These are phyloP conservation scores for Cyprinodon diabolis DNA, from an alignment of 2,797 vertebrate genomes.

Conservation along the genomic window DNA sequence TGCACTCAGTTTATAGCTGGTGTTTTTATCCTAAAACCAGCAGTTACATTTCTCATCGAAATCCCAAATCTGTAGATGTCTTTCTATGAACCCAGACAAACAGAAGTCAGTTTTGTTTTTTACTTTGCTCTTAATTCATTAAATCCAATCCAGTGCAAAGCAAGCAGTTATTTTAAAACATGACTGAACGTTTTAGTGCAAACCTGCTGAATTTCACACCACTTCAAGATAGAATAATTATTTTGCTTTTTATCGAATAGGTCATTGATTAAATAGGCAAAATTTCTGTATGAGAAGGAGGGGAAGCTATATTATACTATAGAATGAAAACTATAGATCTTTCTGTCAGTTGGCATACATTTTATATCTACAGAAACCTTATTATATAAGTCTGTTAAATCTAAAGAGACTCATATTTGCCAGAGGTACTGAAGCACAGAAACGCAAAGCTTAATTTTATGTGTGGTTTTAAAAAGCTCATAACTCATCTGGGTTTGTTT, in stretches of 20 bases:
- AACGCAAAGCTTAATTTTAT: slow-evolving; percentile 12
- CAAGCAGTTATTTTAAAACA: neutral
- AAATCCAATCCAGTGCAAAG: neutral
- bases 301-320: slow-evolving; percentile 1
- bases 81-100: neutral
- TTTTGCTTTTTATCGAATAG: neutral
- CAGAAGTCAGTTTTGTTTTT: no score
- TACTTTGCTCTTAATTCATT: no score
- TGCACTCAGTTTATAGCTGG: neutral
- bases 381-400: slow-evolving; percentile 47
- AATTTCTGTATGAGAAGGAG: neutral
- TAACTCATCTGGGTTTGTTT: slow-evolving; percentile 29
- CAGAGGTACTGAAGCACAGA: slow-evolving; percentile 9
- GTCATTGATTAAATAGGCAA: neutral
- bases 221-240: neutral
- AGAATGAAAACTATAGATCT: slow-evolving; percentile 6
- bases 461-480: neutral
- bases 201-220: neutral
- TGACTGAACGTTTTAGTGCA: neutral
- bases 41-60: neutral
- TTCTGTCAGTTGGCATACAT: slow-evolving; percentile 30
- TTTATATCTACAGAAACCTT: slow-evolving; percentile 42
- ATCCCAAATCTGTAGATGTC: neutral
- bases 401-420: slow-evolving; percentile 42
- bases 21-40: neutral